These are phyloP conservation scores for Drosophila picticornis DNA, from an alignment of 2,888 invertebrate genomes.

Conservation along the genomic window DNA sequence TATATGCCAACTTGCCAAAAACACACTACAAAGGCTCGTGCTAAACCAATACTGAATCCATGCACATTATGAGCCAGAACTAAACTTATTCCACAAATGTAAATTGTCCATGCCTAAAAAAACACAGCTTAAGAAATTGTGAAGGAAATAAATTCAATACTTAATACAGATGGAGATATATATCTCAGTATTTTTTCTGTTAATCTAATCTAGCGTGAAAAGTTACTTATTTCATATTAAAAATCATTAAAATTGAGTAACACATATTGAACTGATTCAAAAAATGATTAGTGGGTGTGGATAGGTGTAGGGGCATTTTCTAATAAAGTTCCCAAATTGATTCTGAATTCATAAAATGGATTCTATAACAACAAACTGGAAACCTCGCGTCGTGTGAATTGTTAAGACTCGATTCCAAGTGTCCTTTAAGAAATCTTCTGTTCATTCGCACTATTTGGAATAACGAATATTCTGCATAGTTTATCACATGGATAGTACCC, in stretches of 20 bases:
- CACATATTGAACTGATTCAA: too few relatives aligned
- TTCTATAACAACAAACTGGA: not conserved
- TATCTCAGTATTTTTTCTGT: not conserved
- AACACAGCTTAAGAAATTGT: not conserved
- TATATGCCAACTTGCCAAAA: constrained; percentile 9
- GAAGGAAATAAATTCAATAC: not conserved
- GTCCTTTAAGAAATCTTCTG: not conserved
- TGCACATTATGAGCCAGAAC: constrained; percentile 43
- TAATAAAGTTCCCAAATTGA: not conserved
- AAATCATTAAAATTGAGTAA: too few relatives aligned
- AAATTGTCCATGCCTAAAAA: not conserved
- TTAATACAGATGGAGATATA: not conserved
- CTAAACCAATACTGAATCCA: constrained; percentile 4
- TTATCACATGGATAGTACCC: not conserved
- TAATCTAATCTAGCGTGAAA: not conserved
- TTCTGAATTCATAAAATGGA: not conserved
- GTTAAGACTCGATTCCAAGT: not conserved
- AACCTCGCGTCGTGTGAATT: not conserved
- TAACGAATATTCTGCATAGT: not conserved
- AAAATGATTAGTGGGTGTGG: too few relatives aligned
- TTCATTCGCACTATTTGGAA: not conserved
- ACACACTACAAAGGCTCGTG: constrained; percentile 8
- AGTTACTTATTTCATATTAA: not conserved
- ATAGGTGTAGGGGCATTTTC: not conserved
- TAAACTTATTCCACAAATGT: constrained; percentile 14